Conservation (phyloP, 2,888 invertebrate species). For the Pollenia amentaria region DNA sequence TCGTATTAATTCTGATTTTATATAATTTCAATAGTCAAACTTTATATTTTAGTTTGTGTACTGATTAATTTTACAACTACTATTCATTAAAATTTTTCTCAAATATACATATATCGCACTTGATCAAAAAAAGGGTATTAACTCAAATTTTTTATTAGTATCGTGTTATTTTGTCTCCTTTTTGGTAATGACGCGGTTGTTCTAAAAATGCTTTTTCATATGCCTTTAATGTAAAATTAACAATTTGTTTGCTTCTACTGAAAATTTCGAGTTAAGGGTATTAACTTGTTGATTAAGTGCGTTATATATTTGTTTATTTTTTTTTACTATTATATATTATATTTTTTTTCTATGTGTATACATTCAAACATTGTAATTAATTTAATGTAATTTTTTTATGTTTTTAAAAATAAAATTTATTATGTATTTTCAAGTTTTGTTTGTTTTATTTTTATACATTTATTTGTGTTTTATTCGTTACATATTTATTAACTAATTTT, state of each 20-base stretch:
- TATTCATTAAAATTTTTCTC: background rate
- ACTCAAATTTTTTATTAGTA: too few species aligned
- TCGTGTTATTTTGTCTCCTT: too few species aligned
- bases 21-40: slow-evolving; percentile 24
- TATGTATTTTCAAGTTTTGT: slow-evolving; percentile 26
- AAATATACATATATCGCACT: background rate
- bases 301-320: background rate
- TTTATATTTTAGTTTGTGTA: slow-evolving; percentile 30
- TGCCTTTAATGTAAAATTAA: too few species aligned
- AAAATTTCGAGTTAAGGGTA: too few species aligned
- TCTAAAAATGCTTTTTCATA: too few species aligned
- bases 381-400: slow-evolving; percentile 62
- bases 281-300: too few species aligned
- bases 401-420: slow-evolving; percentile 45
- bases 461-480: background rate
- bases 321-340: slow-evolving; percentile 28
- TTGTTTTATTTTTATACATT: slow-evolving; percentile 58
- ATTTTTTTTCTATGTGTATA: slow-evolving; percentile 45
- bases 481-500: background rate
- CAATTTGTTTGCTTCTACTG: too few species aligned
- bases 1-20: too few species aligned
- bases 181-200: too few species aligned
- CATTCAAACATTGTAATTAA: slow-evolving; percentile 63
- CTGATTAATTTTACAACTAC: slow-evolving; percentile 47
- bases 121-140: too few species aligned